phyloP scores from a whole-genome alignment of 2,888 invertebrate species.

The Desoria tigrina region DNA sequence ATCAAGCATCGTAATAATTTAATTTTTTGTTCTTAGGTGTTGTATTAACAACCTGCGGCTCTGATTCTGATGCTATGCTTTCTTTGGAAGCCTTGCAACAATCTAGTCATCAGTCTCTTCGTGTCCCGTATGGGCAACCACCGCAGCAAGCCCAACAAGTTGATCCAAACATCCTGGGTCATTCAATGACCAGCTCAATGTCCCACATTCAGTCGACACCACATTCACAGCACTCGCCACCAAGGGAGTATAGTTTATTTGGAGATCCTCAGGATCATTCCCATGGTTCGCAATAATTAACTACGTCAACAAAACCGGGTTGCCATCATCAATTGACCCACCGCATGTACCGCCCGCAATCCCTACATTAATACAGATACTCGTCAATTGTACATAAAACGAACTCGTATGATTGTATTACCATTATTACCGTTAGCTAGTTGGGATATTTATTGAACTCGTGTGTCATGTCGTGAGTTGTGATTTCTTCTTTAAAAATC shows the following conservation, averaged over 20 bases:
- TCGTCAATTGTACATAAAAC: too few relatives aligned
- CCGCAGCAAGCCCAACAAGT: not conserved
- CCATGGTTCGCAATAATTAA: too few relatives aligned
- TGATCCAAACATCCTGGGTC: constrained; percentile 14
- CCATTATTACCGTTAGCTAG: too few relatives aligned
- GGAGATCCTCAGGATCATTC: constrained; percentile 22
- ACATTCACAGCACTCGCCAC: constrained; percentile 15
- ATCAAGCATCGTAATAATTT: not conserved
- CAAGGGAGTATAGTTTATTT: constrained; percentile 36
- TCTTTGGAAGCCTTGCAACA: constrained; percentile 40
- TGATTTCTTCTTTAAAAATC: too few relatives aligned
- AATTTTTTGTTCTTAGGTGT: constrained; percentile 37
- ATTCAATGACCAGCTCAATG: constrained; percentile 10
- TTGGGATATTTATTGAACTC: too few relatives aligned
- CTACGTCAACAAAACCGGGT: too few relatives aligned
- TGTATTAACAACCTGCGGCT: constrained; percentile 51
- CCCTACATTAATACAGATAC: too few relatives aligned
- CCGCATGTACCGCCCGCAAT: too few relatives aligned
- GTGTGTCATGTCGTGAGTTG: too few relatives aligned
- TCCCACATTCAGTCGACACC: constrained; percentile 34
- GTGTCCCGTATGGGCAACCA: constrained; percentile 42
- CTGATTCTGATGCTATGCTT: constrained; percentile 42
- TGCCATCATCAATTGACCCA: too few relatives aligned
- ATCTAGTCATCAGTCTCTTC: constrained; percentile 46
- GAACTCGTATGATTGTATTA: too few relatives aligned